Percentiles rank a stretch among this genome's conserved stretches.
Conservation (phyloP, 1,140 invertebrate species). For the Coelopa frigida region DNA sequence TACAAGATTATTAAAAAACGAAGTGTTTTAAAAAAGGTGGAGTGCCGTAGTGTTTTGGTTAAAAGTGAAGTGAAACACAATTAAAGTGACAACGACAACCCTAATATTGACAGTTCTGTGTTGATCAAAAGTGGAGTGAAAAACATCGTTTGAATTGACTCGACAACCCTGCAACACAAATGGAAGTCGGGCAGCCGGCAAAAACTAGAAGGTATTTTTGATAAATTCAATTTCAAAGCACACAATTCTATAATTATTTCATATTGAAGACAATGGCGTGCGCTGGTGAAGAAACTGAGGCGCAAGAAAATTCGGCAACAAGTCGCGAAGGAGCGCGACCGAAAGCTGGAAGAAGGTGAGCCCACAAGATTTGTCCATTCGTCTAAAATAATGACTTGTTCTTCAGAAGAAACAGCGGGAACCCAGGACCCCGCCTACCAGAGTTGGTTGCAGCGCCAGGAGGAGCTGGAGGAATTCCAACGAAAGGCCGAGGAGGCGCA, state of each 20-base stretch:
- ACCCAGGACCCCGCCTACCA: constrained; percentile 40
- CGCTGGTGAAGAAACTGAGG: constrained; percentile 45
- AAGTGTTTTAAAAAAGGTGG: no score
- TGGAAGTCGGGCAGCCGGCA: background rate
- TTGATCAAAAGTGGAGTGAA: no score
- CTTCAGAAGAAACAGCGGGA: constrained; percentile 24
- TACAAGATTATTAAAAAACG: no score
- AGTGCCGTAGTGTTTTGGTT: no score
- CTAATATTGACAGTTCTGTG: no score
- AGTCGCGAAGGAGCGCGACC: constrained; percentile 37
- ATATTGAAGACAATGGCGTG: constrained; percentile 40
- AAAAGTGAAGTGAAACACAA: no score
- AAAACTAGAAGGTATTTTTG: constrained; percentile 4
- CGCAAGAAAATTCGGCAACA: constrained; percentile 43
- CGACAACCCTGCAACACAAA: no score
- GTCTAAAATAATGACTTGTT: constrained; percentile 1
- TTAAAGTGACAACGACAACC: no score
- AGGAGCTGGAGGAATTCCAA: constrained; percentile 29
- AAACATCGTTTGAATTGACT: no score
- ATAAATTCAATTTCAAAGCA: background rate
- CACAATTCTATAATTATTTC: background rate
- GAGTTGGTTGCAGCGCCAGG: constrained; percentile 27
- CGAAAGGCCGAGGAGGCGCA: constrained; percentile 25
- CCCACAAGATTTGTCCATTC: background rate
- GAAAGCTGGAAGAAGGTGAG: constrained; percentile 26